Evolutionary conservation across 2,888 invertebrate species (phyloP).

Genomic region (Zootermopsis nevadensis): DNA sequence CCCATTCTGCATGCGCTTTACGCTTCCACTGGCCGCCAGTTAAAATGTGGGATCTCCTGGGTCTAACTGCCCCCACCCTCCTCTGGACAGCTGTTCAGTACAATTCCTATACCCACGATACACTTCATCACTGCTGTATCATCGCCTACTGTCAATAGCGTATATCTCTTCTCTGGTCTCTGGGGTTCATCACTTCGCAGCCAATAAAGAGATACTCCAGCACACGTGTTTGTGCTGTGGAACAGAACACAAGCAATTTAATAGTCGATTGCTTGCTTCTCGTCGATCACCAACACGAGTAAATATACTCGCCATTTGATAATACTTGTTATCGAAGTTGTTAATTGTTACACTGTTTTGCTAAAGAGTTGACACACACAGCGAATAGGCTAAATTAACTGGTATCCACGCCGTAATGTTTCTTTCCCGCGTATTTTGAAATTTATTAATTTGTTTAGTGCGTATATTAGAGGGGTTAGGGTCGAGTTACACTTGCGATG

Average conservation of each 20-base stretch:
- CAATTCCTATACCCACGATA: not conserved
- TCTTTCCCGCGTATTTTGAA: no score
- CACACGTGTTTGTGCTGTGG: not conserved
- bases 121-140: not conserved
- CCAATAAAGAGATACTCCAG: not conserved
- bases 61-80: not conserved
- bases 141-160: not conserved
- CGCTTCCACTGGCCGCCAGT: not conserved
- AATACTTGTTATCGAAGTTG: not conserved
- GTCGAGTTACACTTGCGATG: no score
- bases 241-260: not conserved
- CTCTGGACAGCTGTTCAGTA: not conserved
- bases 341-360: not conserved
- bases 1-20: not conserved
- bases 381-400: no score
- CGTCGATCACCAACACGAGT: not conserved
- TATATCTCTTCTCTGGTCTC: not conserved
- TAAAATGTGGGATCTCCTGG: not conserved
- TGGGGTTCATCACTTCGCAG: not conserved
- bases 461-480: no score
- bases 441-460: no score
- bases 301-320: not conserved
- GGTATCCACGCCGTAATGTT: no score
- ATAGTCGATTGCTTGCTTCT: not conserved
- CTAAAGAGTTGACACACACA: not conserved